Conservation (phyloP, 2,888 invertebrate genomes). For the Zhengitettix transpicula region DNA sequence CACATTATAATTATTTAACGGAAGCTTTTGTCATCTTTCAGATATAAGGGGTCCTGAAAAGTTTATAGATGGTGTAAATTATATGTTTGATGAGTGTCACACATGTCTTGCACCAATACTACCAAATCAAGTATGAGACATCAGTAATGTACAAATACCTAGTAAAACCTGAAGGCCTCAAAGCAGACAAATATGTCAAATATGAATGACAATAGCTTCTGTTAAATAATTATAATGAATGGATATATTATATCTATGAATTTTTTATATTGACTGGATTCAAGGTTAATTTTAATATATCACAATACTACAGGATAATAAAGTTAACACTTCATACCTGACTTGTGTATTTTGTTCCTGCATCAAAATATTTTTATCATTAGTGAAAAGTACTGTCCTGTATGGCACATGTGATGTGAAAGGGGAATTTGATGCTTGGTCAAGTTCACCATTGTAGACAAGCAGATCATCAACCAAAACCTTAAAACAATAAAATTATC, state of each 20-base stretch:
- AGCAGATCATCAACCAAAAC: conserved; percentile 65
- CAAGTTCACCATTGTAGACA: conserved; percentile 56
- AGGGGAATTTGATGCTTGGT: conserved; percentile 14
- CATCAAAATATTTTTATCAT: conserved; percentile 20
- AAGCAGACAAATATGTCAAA: no score
- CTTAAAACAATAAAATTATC: conserved; percentile 30
- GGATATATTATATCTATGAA: no score
- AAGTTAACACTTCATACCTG: background rate
- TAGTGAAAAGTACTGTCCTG: conserved; percentile 23
- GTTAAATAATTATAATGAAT: no score
- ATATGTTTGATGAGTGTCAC: conserved; percentile 45
- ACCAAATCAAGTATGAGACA: conserved; percentile 36
- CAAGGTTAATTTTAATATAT: no score
- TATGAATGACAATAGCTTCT: no score
- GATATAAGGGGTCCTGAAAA: conserved; percentile 66
- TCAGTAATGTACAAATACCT: no score
- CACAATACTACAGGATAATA: no score
- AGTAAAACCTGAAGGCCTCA: no score
- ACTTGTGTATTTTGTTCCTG: conserved; percentile 4
- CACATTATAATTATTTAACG: no score
- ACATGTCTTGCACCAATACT: conserved; percentile 64
- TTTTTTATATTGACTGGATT: no score
- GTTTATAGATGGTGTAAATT: conserved; percentile 52
- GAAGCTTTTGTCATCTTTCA: no score
- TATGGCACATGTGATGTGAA: conserved; percentile 14